Evolutionary conservation across 2,113 vertebrate genomes (phyloP).

Genomic region (Pachypanchax playfairii): DNA sequence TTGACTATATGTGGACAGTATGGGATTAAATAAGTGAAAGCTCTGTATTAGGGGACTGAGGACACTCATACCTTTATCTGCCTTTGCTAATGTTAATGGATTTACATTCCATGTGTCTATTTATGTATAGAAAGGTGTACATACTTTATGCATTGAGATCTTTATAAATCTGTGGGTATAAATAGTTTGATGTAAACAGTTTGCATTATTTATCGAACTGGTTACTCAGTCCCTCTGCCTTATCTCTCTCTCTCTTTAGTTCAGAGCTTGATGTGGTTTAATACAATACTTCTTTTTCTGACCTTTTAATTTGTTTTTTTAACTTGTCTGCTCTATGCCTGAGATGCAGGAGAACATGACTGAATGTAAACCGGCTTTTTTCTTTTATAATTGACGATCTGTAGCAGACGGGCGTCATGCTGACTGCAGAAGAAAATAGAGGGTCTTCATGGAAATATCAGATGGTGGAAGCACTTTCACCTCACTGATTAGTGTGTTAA

Average conservation of each 20-base stretch:
- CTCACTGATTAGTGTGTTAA: conserved; percentile 20
- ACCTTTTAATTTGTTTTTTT: conserved; percentile 7
- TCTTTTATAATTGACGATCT: conserved; percentile 12
- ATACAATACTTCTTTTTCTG: neutral
- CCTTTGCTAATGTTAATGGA: conserved; percentile 75
- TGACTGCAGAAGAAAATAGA: conserved; percentile 6
- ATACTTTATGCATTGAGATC: conserved; percentile 72
- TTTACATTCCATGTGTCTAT: conserved; percentile 79
- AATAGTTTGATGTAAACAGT: conserved; percentile 54
- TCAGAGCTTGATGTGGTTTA: neutral
- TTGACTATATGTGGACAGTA: too few species aligned
- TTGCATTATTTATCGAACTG: conserved; percentile 57
- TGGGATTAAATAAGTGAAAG: neutral
- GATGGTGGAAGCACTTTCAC: conserved; percentile 42
- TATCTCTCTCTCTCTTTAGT: neutral
- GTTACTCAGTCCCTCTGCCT: neutral
- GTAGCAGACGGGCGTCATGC: conserved; percentile 18
- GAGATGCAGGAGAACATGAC: neutral
- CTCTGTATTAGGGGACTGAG: conserved; percentile 37
- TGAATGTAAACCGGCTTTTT: conserved; percentile 5
- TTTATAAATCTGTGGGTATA: conserved; percentile 77
- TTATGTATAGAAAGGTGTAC: conserved; percentile 75
- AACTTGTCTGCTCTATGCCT: neutral
- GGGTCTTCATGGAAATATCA: conserved; percentile 41
- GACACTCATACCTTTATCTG: conserved; percentile 65